These are phyloP conservation scores for Heliconius aoede DNA, from an alignment of 2,888 invertebrate genomes.

Conservation along the genomic window DNA sequence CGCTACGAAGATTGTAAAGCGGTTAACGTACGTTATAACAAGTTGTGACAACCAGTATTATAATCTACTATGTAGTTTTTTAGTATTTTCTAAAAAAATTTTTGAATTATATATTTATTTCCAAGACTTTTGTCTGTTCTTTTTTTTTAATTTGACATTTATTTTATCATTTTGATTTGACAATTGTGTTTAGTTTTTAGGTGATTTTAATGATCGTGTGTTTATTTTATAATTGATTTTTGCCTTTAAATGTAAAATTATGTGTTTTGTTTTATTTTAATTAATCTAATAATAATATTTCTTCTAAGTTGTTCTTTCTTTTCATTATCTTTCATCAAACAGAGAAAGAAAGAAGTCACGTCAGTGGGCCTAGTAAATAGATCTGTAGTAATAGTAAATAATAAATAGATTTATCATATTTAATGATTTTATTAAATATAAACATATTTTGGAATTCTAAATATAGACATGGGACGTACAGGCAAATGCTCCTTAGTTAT, in stretches of 20 bases:
- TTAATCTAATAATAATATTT: too few relatives aligned
- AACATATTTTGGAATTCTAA: not conserved
- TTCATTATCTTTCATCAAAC: not conserved
- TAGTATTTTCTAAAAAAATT: not conserved
- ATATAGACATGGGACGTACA: not conserved
- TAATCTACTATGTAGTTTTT: slow-evolving; percentile 4
- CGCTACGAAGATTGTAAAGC: too few relatives aligned
- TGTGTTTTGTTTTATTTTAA: slow-evolving; percentile 9
- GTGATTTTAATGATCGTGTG: slow-evolving; percentile 1
- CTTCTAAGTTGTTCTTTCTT: not conserved
- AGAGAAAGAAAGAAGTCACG: not conserved
- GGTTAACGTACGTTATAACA: not conserved
- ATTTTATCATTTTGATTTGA: not conserved
- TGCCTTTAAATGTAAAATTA: not conserved
- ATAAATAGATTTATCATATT: too few relatives aligned
- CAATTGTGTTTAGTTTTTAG: slow-evolving; percentile 10
- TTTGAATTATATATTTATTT: not conserved
- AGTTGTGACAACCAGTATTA: slow-evolving; percentile 10
- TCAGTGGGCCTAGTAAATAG: too few relatives aligned
- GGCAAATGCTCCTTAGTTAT: not conserved
- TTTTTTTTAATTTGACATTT: slow-evolving; percentile 6
- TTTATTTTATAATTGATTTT: not conserved
- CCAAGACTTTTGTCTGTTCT: not conserved
- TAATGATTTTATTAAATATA: too few relatives aligned
- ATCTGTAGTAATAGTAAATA: too few relatives aligned